Evolutionary conservation across 1,140 invertebrate genomes (phyloP).

Genomic region (Tribolium castaneum): DNA sequence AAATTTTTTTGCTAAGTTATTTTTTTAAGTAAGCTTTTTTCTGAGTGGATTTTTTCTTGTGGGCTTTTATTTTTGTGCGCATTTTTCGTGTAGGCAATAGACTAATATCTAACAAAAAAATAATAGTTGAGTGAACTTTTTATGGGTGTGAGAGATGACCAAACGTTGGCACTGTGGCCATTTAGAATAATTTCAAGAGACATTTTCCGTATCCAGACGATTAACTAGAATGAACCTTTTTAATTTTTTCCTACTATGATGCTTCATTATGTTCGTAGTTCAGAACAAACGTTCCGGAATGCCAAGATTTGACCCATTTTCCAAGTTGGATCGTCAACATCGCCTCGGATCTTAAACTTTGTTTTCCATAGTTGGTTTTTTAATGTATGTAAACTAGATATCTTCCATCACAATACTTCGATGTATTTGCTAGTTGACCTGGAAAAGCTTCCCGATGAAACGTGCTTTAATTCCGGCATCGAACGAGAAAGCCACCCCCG

Average conservation of each 20-base stretch:
- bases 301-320: neutral
- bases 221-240: neutral
- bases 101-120: constrained; percentile 19
- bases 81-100: no score
- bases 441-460: neutral
- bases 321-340: neutral
- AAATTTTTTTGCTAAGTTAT: no score
- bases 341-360: neutral
- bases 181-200: neutral
- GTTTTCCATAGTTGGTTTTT: neutral
- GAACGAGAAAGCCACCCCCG: constrained; percentile 12
- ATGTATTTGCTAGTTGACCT: constrained; percentile 8
- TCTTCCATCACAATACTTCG: neutral
- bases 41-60: no score
- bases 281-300: neutral
- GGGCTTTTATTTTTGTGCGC: no score
- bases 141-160: neutral
- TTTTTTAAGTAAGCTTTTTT: no score
- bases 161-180: neutral
- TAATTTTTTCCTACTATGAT: neutral
- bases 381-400: neutral
- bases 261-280: neutral
- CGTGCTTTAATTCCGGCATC: constrained; percentile 14
- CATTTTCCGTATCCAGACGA: neutral
- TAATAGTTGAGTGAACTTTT: neutral